These are phyloP conservation scores for Craterocephalus amniculus DNA, from an alignment of 2,797 vertebrate genomes.

Conservation along the genomic window DNA sequence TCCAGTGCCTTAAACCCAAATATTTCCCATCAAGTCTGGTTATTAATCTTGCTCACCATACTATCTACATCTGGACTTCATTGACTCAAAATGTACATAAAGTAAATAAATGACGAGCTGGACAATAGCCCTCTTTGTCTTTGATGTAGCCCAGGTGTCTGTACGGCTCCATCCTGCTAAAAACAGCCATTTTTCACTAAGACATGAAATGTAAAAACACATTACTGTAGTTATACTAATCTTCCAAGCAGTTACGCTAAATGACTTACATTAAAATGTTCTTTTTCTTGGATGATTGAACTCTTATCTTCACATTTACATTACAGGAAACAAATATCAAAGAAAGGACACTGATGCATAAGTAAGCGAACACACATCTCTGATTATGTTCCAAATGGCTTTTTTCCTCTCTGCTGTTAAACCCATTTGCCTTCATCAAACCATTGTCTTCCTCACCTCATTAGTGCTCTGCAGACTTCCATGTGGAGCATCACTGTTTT, in stretches of 20 bases:
- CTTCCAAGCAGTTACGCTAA: neutral
- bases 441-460: conserved; percentile 63
- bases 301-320: conserved; percentile 10
- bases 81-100: conserved; percentile 5
- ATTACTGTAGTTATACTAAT: neutral
- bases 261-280: conserved; percentile 6
- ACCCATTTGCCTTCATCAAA: conserved; percentile 58
- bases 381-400: conserved; percentile 44
- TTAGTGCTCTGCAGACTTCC: conserved; percentile 40
- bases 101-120: neutral
- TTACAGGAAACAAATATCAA: conserved; percentile 22
- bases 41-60: conserved; percentile 6
- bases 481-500: conserved; percentile 17
- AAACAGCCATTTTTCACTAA: neutral
- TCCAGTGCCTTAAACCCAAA: neutral
- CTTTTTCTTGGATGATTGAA: neutral
- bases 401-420: conserved; percentile 28
- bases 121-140: neutral
- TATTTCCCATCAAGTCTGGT: neutral
- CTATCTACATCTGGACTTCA: neutral
- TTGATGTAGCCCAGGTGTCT: neutral
- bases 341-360: conserved; percentile 25
- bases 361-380: conserved; percentile 30
- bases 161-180: neutral
- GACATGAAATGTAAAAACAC: neutral